phyloP scores from a whole-genome alignment of 2,797 vertebrate genomes.

The Arremon brunneinucha region DNA sequence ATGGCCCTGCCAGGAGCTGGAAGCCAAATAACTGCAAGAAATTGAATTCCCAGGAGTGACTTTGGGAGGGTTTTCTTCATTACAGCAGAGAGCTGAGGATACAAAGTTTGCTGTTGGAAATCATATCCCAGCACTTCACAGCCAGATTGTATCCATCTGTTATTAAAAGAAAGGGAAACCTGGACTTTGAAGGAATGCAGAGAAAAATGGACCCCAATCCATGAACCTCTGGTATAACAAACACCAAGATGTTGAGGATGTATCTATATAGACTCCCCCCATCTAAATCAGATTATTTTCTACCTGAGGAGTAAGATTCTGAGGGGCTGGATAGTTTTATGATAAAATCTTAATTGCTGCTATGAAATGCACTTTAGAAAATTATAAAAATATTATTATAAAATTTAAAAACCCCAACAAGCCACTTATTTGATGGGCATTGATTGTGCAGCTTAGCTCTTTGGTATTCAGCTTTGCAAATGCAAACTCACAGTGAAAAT shows the following conservation, averaged over 20 bases:
- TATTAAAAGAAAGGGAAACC: not conserved
- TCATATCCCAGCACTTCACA: not conserved
- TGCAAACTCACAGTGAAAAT: not conserved
- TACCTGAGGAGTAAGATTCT: not conserved
- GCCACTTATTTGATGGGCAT: not conserved
- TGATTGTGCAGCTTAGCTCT: not conserved
- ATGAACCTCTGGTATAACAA: not conserved
- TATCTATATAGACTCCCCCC: not conserved
- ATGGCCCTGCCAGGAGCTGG: constrained; percentile 1
- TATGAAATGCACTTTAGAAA: not conserved
- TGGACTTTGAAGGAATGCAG: not conserved
- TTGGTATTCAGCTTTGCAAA: not conserved
- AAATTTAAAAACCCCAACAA: not conserved
- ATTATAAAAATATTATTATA: not conserved
- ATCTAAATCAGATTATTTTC: not conserved
- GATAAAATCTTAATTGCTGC: not conserved
- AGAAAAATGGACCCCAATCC: not conserved
- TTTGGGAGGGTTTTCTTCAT: not conserved
- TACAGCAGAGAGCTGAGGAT: not conserved
- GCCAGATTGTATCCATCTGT: not conserved
- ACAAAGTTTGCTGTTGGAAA: constrained; percentile 12
- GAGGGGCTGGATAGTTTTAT: not conserved
- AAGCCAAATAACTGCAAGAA: constrained; percentile 26
- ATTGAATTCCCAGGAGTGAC: constrained; percentile 27
- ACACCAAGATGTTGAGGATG: not conserved